Evolutionary conservation across 2,113 vertebrate species (phyloP), one percentile per base, ranked within the genome.

Genomic region (Bolborhynchus lineola): DNA sequence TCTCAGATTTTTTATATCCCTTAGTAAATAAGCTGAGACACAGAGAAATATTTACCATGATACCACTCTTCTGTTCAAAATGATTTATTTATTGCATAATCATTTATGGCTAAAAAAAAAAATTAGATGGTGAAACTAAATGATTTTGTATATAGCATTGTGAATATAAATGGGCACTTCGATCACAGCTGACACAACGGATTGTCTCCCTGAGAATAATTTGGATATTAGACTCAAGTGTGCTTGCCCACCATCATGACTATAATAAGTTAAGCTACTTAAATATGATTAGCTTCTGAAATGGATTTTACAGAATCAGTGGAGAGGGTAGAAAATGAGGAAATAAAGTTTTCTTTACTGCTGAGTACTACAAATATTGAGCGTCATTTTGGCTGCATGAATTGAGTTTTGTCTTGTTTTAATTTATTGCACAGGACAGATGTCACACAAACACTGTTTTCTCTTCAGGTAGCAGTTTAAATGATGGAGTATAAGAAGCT

Each of bases 241-340:
- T 69, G 35, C 71, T 72, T 92, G 47, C 62, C 52, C 1, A 1
- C 49, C 55, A 63, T 60, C 74, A 68, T 75, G 50, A n/a, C 44
- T 79, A 31, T 53, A 92, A 57, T 69, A 94, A 77, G 31, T 84
- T 91, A 88, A 93, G 67, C 55, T 78, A 35, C 64, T 92, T 89
- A 95, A 93, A 88, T 67, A 82, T 55, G 62, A 93, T 92, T 90
- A 96, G 28, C 82, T 93, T 87, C 75, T 29, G 19, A 90, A 92
- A 90, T 46, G 10, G 41, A 91, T 85, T 90, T 84, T 94, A 76
- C 74, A 82, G 47, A 79, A 91, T 91, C 49, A 80, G 62, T 82
- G 63, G 82, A 85, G 68, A 78, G 0, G 1, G 26, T 18, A 94
- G 69, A 92, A 93, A 88, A 90, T 65, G 15, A 86, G 46, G 39